Evolutionary conservation across 2,113 vertebrate species (phyloP).

Genomic region (Dipodomys spectabilis): DNA sequence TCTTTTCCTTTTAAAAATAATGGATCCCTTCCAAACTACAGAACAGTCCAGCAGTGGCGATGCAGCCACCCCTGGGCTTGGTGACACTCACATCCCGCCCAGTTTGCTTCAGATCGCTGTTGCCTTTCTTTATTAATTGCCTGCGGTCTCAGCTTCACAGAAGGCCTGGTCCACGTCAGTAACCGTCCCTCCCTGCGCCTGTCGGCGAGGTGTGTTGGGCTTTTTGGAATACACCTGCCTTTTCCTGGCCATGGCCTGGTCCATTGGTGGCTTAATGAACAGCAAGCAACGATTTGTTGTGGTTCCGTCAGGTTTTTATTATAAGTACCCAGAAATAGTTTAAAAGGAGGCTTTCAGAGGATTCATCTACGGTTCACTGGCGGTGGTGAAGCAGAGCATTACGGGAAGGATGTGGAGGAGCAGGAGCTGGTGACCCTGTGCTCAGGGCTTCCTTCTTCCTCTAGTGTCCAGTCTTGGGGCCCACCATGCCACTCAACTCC

Average conservation of each 20-base stretch:
- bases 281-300: background rate
- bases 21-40: background rate
- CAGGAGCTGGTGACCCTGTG: background rate
- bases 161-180: no score
- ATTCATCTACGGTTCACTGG: no score
- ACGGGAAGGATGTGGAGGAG: no score
- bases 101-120: accelerated
- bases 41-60: background rate
- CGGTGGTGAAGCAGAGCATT: background rate
- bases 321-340: background rate
- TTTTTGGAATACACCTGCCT: background rate
- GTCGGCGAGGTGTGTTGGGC: accelerated
- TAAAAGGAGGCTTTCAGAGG: background rate
- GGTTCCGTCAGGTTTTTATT: background rate
- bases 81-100: accelerated
- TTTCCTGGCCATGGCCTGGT: background rate
- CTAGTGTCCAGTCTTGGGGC: background rate
- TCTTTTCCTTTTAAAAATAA: background rate
- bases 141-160: no score
- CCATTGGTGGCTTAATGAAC: no score
- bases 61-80: background rate
- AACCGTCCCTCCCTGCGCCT: no score
- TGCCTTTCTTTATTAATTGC: background rate
- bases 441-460: background rate
- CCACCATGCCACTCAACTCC: background rate